Conservation (phyloP, 37 sponge, comb jelly and placozoan species). For the Spongilla lacustris region DNA sequence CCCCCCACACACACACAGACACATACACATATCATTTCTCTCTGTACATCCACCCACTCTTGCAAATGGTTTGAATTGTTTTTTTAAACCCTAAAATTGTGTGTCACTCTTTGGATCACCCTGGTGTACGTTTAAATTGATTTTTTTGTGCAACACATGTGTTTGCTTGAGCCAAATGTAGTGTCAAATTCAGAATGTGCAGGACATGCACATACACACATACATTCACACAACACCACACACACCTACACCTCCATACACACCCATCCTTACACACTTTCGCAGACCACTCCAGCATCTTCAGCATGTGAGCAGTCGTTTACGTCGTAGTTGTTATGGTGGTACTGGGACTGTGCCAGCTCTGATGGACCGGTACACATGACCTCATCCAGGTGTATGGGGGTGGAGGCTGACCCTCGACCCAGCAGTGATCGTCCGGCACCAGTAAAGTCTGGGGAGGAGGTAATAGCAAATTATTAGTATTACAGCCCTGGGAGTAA, state of each 20-base stretch:
- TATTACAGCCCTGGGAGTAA: neutral
- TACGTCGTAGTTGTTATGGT: constrained; percentile 33
- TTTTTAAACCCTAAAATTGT: no score
- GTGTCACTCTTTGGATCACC: no score
- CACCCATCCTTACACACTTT: constrained; percentile 21
- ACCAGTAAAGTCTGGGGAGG: constrained; percentile 36
- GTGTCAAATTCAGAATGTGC: no score
- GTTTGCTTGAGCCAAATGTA: no score
- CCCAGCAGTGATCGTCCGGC: neutral
- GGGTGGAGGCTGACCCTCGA: neutral
- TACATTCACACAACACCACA: constrained; percentile 2
- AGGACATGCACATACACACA: no score
- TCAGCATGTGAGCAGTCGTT: constrained; percentile 59
- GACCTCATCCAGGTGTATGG: constrained; percentile 68
- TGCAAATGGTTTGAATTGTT: no score
- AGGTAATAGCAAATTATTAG: neutral
- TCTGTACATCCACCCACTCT: no score
- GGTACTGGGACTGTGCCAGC: constrained; percentile 44
- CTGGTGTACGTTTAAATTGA: no score
- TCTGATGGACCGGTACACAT: constrained; percentile 62
- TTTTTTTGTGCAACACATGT: no score
- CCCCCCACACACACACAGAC: no score
- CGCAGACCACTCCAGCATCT: constrained; percentile 85
- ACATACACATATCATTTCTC: no score
- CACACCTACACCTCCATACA: constrained; percentile 27